Evolutionary conservation across 2,797 vertebrate species (phyloP).

Genomic region (Falco biarmicus): DNA sequence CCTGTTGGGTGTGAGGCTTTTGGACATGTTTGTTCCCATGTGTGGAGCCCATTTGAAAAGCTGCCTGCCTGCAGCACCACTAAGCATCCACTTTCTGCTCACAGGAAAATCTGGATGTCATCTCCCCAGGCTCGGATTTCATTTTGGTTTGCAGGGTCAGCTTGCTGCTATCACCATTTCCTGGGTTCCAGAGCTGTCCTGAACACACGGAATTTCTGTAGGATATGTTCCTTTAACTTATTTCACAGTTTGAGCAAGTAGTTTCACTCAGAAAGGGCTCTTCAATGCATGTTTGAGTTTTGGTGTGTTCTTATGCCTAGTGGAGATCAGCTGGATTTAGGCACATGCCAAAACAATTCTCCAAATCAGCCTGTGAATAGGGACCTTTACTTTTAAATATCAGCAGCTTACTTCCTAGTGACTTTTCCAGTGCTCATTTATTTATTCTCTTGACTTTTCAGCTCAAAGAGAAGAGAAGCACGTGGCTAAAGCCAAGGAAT

Average conservation of each 20-base stretch:
- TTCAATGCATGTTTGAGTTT: neutral
- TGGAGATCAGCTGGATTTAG: neutral
- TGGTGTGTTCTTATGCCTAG: neutral
- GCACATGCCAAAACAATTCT: neutral
- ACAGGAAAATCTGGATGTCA: slow-evolving; percentile 44
- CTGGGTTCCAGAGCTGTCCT: neutral
- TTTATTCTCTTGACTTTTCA: slow-evolving; percentile 41
- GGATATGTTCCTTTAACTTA: neutral
- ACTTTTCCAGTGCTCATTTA: neutral
- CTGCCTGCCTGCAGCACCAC: neutral
- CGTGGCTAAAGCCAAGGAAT: neutral
- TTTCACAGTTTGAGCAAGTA: neutral
- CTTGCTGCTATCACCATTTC: neutral
- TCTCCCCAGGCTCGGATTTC: neutral
- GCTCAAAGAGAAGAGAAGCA: slow-evolving; percentile 13
- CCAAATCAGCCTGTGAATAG: neutral
- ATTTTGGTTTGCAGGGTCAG: neutral
- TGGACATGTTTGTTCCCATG: slow-evolving; percentile 18
- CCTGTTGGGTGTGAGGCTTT: neutral
- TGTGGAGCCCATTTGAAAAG: slow-evolving; percentile 19
- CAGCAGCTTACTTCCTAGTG: neutral
- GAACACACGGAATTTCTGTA: neutral
- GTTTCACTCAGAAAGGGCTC: neutral
- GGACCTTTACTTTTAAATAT: neutral
- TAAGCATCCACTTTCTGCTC: neutral